Conservation (phyloP, 2,113 vertebrate species). For the Gnathonemus longibarbis region DNA sequence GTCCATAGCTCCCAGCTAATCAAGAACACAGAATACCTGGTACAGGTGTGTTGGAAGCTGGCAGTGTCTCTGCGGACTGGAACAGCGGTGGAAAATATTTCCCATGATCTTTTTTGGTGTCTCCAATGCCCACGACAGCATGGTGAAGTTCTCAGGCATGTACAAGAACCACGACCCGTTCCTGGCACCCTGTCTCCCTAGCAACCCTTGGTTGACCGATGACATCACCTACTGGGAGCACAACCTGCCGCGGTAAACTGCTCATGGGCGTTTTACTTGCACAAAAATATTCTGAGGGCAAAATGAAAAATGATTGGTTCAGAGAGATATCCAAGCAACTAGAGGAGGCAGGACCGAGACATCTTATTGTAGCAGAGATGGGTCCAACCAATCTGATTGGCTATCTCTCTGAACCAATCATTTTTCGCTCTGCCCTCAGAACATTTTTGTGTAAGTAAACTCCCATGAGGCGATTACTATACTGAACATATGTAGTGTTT, state of each 20-base stretch:
- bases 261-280: neutral
- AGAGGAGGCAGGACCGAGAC: neutral
- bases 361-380: no score
- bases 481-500: neutral
- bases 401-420: neutral
- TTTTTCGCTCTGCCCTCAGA: neutral
- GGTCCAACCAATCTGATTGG: neutral
- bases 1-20: neutral
- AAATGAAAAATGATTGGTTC: neutral
- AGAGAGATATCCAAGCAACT: neutral
- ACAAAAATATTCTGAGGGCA: neutral
- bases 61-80: neutral
- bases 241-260: slow-evolving; percentile 77
- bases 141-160: slow-evolving; percentile 82
- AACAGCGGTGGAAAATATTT: neutral
- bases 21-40: neutral
- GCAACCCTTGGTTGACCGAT: slow-evolving; percentile 89
- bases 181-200: slow-evolving; percentile 80
- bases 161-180: slow-evolving; percentile 82
- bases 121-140: slow-evolving; percentile 46
- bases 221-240: slow-evolving; percentile 80
- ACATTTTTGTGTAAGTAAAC: neutral
- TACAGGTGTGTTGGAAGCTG: neutral
- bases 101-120: neutral
- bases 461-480: no score